Evolutionary conservation across 2,888 invertebrate genomes (phyloP).

Genomic region (Lordiphosa andalusiaca): DNA sequence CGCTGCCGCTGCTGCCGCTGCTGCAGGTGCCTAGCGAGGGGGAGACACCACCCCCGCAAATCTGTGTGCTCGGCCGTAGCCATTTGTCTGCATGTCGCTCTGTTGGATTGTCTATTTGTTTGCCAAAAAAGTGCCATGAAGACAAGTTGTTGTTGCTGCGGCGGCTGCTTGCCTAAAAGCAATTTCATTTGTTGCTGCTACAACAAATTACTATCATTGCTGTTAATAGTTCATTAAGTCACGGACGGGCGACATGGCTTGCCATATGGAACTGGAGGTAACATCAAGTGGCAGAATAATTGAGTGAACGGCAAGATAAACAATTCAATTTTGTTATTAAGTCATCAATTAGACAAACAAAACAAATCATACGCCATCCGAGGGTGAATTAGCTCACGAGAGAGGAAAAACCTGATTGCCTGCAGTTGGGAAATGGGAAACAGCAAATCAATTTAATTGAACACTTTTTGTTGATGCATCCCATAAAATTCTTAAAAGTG

Average conservation of each 20-base stretch:
- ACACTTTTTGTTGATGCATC: too few species aligned
- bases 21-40: constrained; percentile 1
- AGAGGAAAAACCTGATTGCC: too few species aligned
- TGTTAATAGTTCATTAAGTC: constrained; percentile 75
- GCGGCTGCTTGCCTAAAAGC: constrained; percentile 49
- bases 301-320: constrained; percentile 73
- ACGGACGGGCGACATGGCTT: constrained; percentile 48
- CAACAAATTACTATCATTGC: constrained; percentile 74
- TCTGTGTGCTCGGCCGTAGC: constrained; percentile 41
- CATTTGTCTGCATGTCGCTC: constrained; percentile 74
- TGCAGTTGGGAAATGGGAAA: too few species aligned
- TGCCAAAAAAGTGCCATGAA: constrained; percentile 74
- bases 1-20: constrained; percentile 32
- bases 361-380: constrained; percentile 21
- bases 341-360: constrained; percentile 62
- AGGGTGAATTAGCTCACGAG: too few species aligned
- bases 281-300: constrained; percentile 71
- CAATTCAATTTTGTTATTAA: constrained; percentile 73
- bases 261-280: constrained; percentile 34
- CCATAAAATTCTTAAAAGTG: too few species aligned
- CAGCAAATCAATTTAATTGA: too few species aligned
- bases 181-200: constrained; percentile 61
- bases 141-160: constrained; percentile 57
- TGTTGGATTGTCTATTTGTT: constrained; percentile 73
- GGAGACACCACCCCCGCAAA: constrained; percentile 5